Evolutionary conservation across 2,797 vertebrate genomes (phyloP).

Genomic region (Callimico goeldii): DNA sequence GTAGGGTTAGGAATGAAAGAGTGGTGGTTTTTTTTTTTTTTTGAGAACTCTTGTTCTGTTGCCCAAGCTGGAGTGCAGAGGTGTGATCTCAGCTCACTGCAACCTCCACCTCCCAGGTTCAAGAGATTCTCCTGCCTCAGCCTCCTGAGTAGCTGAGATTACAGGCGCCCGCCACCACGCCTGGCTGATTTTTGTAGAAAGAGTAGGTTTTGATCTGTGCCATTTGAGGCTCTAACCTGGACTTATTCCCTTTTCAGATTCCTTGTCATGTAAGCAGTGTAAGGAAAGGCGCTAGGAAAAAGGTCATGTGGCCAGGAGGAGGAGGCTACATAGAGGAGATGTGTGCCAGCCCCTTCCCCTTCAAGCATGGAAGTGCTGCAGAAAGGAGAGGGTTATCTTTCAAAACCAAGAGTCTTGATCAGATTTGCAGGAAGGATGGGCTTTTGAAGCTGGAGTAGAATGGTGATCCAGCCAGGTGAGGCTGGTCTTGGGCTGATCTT

Average conservation of each 20-base stretch:
- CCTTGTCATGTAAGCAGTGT: neutral
- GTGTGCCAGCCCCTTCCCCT: neutral
- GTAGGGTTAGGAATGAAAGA: neutral
- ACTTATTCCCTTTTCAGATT: neutral
- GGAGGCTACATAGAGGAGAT: neutral
- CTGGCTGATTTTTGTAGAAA: neutral
- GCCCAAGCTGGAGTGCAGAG: neutral
- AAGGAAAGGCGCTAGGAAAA: neutral
- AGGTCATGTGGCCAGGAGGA: neutral
- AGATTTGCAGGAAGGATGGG: neutral
- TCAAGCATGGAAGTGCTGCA: neutral
- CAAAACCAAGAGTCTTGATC: neutral
- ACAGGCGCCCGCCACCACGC: rapidly evolving
- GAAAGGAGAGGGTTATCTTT: neutral
- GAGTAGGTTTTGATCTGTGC: neutral
- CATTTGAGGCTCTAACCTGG: neutral
- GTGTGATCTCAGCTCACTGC: neutral
- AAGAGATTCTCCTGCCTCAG: neutral
- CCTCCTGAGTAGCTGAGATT: neutral
- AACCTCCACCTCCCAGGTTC: neutral
- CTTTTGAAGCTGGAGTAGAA: neutral
- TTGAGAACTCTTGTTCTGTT: neutral
- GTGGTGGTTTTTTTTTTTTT: neutral
- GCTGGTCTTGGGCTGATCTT: neutral
- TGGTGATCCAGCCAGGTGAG: neutral